Conservation (phyloP, 2,113 vertebrate species). For the Aspiorhynchus laticeps region DNA sequence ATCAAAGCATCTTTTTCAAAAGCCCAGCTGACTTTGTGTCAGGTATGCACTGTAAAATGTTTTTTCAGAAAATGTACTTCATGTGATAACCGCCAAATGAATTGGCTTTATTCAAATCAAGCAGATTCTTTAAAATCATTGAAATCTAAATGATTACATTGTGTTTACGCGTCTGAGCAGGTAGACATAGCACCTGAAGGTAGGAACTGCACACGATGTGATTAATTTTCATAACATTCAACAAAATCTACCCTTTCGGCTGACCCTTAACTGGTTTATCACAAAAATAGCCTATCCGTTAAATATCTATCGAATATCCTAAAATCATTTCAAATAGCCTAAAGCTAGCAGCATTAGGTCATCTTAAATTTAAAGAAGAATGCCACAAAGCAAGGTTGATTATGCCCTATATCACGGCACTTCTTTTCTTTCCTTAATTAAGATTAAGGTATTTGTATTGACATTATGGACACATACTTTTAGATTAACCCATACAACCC, state of each 20-base stretch:
- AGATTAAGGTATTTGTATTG: not conserved
- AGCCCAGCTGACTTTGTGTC: constrained; percentile 75
- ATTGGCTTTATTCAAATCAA: not conserved
- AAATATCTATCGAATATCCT: not conserved
- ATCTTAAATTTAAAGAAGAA: not conserved
- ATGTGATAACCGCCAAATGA: not conserved
- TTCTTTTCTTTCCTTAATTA: not conserved
- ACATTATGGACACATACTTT: not conserved
- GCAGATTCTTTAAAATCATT: not conserved
- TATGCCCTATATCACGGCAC: not conserved
- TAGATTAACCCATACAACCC: not conserved
- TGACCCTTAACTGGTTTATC: not conserved
- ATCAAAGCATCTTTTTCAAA: constrained; percentile 83
- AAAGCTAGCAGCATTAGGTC: not conserved
- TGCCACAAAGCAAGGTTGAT: not conserved
- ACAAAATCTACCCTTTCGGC: not conserved
- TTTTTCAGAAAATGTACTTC: not conserved
- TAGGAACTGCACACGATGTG: not conserved
- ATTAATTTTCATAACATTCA: not conserved
- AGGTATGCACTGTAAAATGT: constrained; percentile 19
- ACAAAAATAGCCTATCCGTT: not conserved
- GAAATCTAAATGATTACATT: not conserved
- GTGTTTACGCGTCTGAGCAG: not conserved
- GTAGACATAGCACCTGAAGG: not conserved
- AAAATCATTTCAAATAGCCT: not conserved